Evolutionary conservation across 2,113 vertebrate genomes (phyloP).

Genomic region (Lampris incognitus): DNA sequence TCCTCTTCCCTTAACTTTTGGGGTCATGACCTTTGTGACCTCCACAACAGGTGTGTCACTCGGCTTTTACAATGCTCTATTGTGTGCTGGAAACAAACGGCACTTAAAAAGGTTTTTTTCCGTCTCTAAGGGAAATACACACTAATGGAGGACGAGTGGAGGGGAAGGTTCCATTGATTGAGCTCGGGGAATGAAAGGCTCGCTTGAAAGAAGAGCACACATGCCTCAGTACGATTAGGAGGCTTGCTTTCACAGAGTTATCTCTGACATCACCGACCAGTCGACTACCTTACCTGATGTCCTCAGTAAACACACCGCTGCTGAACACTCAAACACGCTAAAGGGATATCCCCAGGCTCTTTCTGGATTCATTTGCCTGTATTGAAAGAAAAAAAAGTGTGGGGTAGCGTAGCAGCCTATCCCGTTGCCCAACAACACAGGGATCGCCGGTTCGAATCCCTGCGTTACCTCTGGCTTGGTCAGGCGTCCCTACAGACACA

Average conservation of each 20-base stretch:
- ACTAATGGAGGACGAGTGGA: constrained; percentile 5
- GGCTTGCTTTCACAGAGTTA: not conserved
- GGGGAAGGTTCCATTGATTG: constrained; percentile 15
- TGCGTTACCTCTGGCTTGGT: no score
- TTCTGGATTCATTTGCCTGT: no score
- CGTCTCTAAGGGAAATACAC: not conserved
- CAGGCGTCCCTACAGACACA: no score
- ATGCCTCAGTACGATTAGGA: not conserved
- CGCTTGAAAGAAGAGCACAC: constrained; percentile 10
- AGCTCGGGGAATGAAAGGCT: not conserved
- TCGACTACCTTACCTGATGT: no score
- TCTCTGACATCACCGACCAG: not conserved
- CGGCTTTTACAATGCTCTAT: constrained; percentile 20
- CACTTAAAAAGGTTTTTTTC: not conserved
- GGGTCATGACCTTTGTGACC: constrained; percentile 52
- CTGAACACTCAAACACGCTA: no score
- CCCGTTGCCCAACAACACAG: no score
- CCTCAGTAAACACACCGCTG: no score
- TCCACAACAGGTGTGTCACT: constrained; percentile 53
- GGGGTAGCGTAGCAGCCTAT: no score
- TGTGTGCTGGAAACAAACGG: constrained; percentile 49
- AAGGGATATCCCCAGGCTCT: no score
- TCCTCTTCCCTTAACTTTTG: constrained; percentile 23
- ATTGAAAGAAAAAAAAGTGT: no score
- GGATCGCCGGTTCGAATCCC: no score